Evolutionary conservation across 2,888 invertebrate species (phyloP).

Genomic region (Altica lythri): DNA sequence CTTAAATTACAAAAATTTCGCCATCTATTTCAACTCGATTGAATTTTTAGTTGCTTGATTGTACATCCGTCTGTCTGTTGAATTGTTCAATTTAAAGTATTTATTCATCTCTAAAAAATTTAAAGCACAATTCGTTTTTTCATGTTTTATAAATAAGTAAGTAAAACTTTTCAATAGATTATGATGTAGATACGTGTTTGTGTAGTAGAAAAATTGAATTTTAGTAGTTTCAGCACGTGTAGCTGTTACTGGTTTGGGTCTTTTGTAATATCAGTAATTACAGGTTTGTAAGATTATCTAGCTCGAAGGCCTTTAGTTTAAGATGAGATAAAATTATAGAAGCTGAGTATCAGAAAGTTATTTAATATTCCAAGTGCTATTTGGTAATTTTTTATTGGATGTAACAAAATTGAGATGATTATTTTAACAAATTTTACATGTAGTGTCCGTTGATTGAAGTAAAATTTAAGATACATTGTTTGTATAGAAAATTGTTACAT

Average conservation of each 20-base stretch:
- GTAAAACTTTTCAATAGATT: slow-evolving; percentile 6
- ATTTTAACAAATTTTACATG: too few species aligned
- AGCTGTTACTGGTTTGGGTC: slow-evolving; percentile 48
- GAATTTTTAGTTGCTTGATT: not conserved
- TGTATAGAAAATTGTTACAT: too few species aligned
- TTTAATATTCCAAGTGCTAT: too few species aligned
- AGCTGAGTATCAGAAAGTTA: too few species aligned
- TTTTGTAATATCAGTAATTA: slow-evolving; percentile 50
- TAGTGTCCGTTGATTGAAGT: too few species aligned
- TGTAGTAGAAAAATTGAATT: slow-evolving; percentile 19
- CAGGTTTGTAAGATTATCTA: slow-evolving; percentile 39
- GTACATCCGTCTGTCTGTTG: too few species aligned
- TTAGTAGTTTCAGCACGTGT: slow-evolving; percentile 25
- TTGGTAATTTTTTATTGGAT: too few species aligned
- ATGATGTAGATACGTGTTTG: slow-evolving; percentile 10
- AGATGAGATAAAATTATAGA: not conserved
- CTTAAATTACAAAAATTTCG: slow-evolving; percentile 7
- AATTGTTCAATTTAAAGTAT: too few species aligned
- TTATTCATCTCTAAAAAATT: too few species aligned
- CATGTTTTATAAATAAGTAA: not conserved
- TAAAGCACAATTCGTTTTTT: slow-evolving; percentile 1
- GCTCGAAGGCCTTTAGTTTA: not conserved
- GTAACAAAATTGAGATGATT: too few species aligned
- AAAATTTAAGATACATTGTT: too few species aligned
- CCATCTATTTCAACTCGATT: not conserved